Percentiles rank a stretch among this genome's conserved stretches.
These are phyloP conservation scores for Ceratotherium simum DNA, from an alignment of 2,113 vertebrate genomes.

Conservation along the genomic window DNA sequence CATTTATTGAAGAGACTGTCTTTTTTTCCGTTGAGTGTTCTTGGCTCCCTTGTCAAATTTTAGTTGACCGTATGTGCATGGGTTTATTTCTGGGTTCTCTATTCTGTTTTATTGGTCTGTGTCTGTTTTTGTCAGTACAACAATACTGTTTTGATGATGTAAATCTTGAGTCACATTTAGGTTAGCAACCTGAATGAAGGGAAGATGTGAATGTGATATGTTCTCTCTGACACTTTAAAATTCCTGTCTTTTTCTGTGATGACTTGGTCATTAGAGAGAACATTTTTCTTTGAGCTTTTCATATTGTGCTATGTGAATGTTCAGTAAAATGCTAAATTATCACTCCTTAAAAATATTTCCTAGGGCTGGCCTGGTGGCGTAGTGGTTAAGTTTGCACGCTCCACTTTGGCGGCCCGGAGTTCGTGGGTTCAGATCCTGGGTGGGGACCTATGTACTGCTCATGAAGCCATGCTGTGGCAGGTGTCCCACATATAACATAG, in stretches of 20 bases:
- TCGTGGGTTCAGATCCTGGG: too few relatives aligned
- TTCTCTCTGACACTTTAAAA: conserved; percentile 7
- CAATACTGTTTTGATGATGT: background rate
- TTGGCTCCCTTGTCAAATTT: conserved; percentile 4
- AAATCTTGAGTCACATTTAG: background rate
- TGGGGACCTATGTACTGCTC: too few relatives aligned
- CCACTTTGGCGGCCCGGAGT: too few relatives aligned
- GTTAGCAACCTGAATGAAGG: background rate
- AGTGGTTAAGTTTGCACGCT: too few relatives aligned
- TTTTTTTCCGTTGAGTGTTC: background rate
- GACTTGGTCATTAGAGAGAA: conserved; percentile 2
- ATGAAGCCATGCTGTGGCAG: too few relatives aligned
- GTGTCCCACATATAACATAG: too few relatives aligned
- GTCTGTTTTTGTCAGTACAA: background rate
- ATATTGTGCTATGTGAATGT: conserved; percentile 1
- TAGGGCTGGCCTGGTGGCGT: too few relatives aligned
- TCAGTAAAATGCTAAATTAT: conserved; percentile 11
- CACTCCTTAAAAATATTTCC: conserved; percentile 44
- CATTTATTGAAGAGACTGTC: background rate
- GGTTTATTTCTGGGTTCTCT: background rate
- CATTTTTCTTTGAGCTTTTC: conserved; percentile 43
- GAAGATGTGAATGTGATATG: background rate
- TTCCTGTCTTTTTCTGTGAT: background rate
- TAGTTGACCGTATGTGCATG: background rate
- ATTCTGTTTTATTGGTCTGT: background rate